Percentiles rank a stretch among this genome's conserved stretches.
Conservation (phyloP, 2,888 invertebrate species). For the Rotaria macrura region DNA sequence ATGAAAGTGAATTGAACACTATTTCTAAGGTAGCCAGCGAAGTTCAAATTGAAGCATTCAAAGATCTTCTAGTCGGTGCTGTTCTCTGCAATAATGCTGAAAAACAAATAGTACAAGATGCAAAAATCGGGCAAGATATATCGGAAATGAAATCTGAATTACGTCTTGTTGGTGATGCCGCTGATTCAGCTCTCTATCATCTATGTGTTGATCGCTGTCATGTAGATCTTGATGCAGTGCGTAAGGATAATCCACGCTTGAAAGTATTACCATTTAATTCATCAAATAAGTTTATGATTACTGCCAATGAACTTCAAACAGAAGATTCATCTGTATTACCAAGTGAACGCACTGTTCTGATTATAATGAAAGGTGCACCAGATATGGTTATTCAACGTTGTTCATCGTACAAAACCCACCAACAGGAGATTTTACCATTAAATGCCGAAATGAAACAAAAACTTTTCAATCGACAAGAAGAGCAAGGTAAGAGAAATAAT, state of each 20-base stretch:
- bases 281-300: slow-evolving; percentile 29
- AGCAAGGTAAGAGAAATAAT: neutral
- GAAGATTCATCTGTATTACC: neutral
- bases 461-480: slow-evolving; percentile 19
- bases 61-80: neutral
- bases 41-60: neutral
- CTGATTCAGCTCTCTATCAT: neutral
- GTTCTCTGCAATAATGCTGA: neutral
- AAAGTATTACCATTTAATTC: slow-evolving; percentile 26
- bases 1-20: neutral
- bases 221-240: neutral
- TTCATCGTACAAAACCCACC: neutral
- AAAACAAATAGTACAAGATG: neutral
- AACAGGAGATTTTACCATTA: neutral
- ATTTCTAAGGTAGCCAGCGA: neutral
- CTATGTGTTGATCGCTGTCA: neutral
- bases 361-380: slow-evolving; percentile 28
- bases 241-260: neutral
- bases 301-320: neutral
- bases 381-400: slow-evolving; percentile 23
- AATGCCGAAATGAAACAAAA: slow-evolving; percentile 13
- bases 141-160: neutral
- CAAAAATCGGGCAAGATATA: neutral
- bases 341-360: neutral
- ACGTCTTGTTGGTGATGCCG: neutral